A percentile compares a stretch with the other conserved stretches of the same genome.
Evolutionary conservation across 2,888 invertebrate genomes (phyloP).

Genomic region (Oxytorus armatus): DNA sequence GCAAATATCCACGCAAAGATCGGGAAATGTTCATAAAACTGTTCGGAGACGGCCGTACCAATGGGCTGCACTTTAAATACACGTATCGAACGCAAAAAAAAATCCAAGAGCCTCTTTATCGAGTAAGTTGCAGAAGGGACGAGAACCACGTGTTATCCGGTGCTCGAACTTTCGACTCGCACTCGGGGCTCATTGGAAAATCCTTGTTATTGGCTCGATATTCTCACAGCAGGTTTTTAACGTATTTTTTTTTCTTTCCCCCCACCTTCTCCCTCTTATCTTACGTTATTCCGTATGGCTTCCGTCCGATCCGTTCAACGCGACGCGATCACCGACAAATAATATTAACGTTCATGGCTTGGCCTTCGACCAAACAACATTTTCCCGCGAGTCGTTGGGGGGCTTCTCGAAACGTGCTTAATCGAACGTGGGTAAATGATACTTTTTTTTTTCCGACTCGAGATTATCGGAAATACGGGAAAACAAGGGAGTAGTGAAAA

Average conservation of each 20-base stretch:
- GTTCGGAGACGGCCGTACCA: not conserved
- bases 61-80: too few relatives aligned
- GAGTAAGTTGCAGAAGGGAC: conserved; percentile 7
- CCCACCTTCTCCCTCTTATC: too few relatives aligned
- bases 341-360: conserved; percentile 50
- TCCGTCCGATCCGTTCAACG: conserved; percentile 46
- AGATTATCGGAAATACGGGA: not conserved
- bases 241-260: not conserved
- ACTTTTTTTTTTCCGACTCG: not conserved
- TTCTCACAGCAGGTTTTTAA: conserved; percentile 22
- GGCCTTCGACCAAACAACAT: conserved; percentile 58
- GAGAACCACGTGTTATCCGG: conserved; percentile 36
- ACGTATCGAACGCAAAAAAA: conserved; percentile 3
- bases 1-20: conserved; percentile 1
- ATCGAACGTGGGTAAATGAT: conserved; percentile 5
- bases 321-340: conserved; percentile 49
- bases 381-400: conserved; percentile 35
- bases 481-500: conserved; percentile 23
- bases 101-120: conserved; percentile 12
- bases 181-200: conserved; percentile 25
- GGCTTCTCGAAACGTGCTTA: conserved; percentile 49
- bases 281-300: conserved; percentile 51
- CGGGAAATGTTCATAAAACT: not conserved
- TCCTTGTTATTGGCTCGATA: conserved; percentile 33
- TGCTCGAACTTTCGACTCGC: conserved; percentile 49